Base-by-base conservation (phyloP, 2,888 invertebrate species). In the Melanophora roralis region DNA sequence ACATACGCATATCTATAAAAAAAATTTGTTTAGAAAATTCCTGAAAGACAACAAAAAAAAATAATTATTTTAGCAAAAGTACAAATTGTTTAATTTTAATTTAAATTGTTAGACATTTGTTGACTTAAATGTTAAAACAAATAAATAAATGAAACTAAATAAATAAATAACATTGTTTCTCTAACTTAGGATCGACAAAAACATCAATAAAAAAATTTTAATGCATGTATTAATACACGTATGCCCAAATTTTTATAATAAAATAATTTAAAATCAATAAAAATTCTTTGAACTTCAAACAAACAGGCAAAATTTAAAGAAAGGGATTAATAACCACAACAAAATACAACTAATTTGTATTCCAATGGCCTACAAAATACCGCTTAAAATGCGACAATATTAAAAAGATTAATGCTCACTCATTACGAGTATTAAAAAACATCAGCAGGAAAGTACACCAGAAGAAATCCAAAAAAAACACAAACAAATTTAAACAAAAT, bases 381-480 rank as follows among this genome's bases (percentile, higher is more conserved):
- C 76, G 80, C 72, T 80, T 72, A 68, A 76, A 76, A 73, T 76
- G 62, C 67, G 72, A 68, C 76, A 76, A 76, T 76, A 80, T 75
- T 80, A 80, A 80, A 64, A 80, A 72, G 80, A 76, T 76, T 76
- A 76, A 76, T 80, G 67, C 64, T 49, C 62, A 62, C 60, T n/a
- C 60, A 62, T 57, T 49, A 21, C 19, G 23, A n/a, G n/a, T n/a
- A n/a, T n/a, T 38, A 36, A 45, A 36, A 21, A 32, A 43, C 21
- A 34, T 14, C 27, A 57, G 2, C 47, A 47, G 23, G 4, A 43
- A 21, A 14, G n/a, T n/a, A 14, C 7, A 43, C n/a, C 16, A 45
- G 11, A 6, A 21, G 11, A 9, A 21, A 51, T n/a, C n/a, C n/a
- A n/a, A n/a, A n/a, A 1, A 32, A 65, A 51, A 51, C 4, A 4